Percentiles rank a stretch among this genome's conserved stretches.
Evolutionary conservation across 2,113 vertebrate genomes (phyloP).

Genomic region (Corythaeola cristata): DNA sequence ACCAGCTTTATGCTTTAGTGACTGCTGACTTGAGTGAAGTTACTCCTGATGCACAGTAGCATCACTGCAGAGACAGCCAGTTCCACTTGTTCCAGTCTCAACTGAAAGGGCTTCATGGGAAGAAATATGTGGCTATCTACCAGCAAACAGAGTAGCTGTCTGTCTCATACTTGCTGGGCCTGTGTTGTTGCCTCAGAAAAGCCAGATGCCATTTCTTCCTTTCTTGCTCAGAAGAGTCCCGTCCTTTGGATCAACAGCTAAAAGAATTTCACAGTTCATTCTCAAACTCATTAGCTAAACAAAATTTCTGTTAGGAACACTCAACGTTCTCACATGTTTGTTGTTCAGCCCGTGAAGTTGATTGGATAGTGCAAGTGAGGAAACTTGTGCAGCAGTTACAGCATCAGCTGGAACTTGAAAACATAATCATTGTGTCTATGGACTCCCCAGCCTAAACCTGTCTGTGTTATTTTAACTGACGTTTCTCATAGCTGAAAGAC

Average conservation of each 20-base stretch:
- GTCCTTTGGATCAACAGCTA: background rate
- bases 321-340: background rate
- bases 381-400: background rate
- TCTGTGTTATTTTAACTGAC: background rate
- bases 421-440: background rate
- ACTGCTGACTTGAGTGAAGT: background rate
- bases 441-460: background rate
- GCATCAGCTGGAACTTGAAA: background rate
- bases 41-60: background rate
- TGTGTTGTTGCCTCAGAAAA: background rate
- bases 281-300: background rate
- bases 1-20: background rate
- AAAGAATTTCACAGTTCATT: background rate
- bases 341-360: background rate
- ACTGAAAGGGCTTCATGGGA: background rate
- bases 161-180: background rate
- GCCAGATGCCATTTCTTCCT: background rate
- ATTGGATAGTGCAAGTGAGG: background rate
- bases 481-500: background rate
- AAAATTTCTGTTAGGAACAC: background rate
- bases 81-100: background rate
- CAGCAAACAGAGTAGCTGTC: background rate
- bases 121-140: background rate
- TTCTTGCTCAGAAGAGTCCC: background rate
- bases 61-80: background rate